Evolutionary conservation across 2,797 vertebrate species (phyloP), one percentile per base, ranked within the genome.

Genomic region (Eurystomus glaucurus): DNA sequence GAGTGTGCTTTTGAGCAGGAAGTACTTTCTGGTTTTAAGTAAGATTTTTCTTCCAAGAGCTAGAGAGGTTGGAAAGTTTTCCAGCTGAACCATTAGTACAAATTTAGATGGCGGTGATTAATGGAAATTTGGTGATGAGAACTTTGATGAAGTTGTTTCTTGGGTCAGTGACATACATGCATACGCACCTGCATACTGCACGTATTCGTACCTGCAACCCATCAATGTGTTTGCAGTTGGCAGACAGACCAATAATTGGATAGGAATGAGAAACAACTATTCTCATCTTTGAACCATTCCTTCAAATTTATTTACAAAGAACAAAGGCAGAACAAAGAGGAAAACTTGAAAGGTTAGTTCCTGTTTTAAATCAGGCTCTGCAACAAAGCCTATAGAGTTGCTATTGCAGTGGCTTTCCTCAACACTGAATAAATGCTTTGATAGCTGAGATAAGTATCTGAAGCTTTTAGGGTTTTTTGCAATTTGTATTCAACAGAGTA

Each of bases 181-280:
- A 10, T 20, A 33, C 14, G 12, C 14, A 26, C 13, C 22, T 43
- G 4, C 25, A 46, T 7, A 35, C 11, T 21, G 12, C n/a, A 41
- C 1, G 0, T 13, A 16, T 35, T 45, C 1, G 0, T 35, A 64
- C 10, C 45, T 41, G 23, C 43, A 71, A 22, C 4, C 0, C 0
- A 31, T n/a, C n/a, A 29, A 9, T 1, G 28, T 29, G 23, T 26
- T 69, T 68, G 54, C n/a, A 21, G 21, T 15, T 50, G 45, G 21
- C 41, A 62, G 70, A 55, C 84, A 76, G 46, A 22, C 23, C 29
- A 75, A 22, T 22, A 75, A 92, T 2, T 54, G 48, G 18, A 50
- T 1, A 33, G 33, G 33, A 84, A 82, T 33, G 46, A 72, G 50
- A 69, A 88, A 64, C 3, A 39, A 3, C 7, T 60, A 3, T 57